Base-by-base conservation (phyloP, 2,888 invertebrate genomes). In the Drosophila nigritarsus region DNA sequence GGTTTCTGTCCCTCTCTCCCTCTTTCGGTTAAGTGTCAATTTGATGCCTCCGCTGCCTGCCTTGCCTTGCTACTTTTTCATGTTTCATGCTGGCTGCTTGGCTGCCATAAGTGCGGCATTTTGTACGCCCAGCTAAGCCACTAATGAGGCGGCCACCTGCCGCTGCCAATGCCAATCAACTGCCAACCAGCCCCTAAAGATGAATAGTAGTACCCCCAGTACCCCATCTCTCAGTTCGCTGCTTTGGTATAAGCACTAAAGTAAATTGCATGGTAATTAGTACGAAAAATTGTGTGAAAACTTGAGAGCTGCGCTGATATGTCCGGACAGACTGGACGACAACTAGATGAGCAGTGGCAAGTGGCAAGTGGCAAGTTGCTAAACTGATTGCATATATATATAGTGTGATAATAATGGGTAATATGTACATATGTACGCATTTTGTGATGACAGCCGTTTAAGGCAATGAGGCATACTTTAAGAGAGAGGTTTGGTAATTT, bases 251-350 rank as follows among this genome's bases (percentile, higher is more conserved):
- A 90, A 88, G 88, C 86, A 86, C 83, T 85, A 83, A 90, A 88
- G 83, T 82, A 86, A 87, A 90, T 90, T 90, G 90, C 90, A 88
- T 85, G 75, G 86, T 87, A 87, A 90, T 87, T 87, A 87, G 86
- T 90, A 78, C 76, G 75, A 90, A 86, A 88, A 85, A 89, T 84
- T 87, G 90, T 75, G 88, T 85, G 67, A 68, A 89, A 75, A 79
- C 66, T 80, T 80, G 71, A 70, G 70, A 80, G 63, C 66, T 15
- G 42, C 63, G 63, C 45, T 71, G 36, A 74, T 73, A 65, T 74
- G 48, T 48, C 49, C 40, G 55, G 15, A 29, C 36, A 24, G 49
- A 34, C 36, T 30, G 68, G 38, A 49, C 29, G 38, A 68, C 70
- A 40, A 68, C 45, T 58, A 38, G 45, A 59, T 29, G 70, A 61